A percentile compares a stretch with the other conserved stretches of the same genome.
Conservation (phyloP, 2,888 invertebrate genomes). For the Nymphalis c-album region DNA sequence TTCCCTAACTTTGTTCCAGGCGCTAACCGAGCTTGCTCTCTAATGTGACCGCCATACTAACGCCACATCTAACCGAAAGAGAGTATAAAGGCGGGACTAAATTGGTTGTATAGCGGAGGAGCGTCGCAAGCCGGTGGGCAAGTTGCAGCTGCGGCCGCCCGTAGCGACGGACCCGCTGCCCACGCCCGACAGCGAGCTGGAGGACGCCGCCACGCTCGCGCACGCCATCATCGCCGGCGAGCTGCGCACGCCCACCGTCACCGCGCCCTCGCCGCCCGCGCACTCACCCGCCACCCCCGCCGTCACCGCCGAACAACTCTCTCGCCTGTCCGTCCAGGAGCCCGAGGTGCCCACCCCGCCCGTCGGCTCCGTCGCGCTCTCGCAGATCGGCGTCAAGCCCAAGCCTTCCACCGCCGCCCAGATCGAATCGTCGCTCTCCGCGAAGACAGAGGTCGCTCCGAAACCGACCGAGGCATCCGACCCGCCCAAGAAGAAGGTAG, state of each 20-base stretch:
- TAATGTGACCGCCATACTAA: conserved; percentile 82
- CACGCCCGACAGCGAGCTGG: conserved; percentile 77
- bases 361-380: conserved; percentile 73
- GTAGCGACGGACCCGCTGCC: conserved; percentile 65
- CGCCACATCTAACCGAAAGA: conserved; percentile 76
- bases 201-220: conserved; percentile 76
- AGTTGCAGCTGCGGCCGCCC: conserved; percentile 70
- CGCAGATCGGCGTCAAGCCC: conserved; percentile 73
- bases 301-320: conserved; percentile 43
- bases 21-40: conserved; percentile 82
- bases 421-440: conserved; percentile 68
- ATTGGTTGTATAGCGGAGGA: conserved; percentile 80
- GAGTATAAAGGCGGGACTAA: conserved; percentile 74
- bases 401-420: conserved; percentile 66
- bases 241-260: conserved; percentile 61
- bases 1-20: conserved; percentile 82
- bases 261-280: conserved; percentile 56
- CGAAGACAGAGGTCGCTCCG: conserved; percentile 43
- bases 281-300: conserved; percentile 47
- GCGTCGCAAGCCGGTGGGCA: conserved; percentile 73
- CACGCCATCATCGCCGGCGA: conserved; percentile 76
- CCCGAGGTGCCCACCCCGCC: conserved; percentile 77
- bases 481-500: conserved; percentile 65
- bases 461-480: conserved; percentile 46
- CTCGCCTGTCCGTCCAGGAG: conserved; percentile 60